phyloP scores from a whole-genome alignment of 2,797 vertebrate genomes.

The Dipus sagitta region DNA sequence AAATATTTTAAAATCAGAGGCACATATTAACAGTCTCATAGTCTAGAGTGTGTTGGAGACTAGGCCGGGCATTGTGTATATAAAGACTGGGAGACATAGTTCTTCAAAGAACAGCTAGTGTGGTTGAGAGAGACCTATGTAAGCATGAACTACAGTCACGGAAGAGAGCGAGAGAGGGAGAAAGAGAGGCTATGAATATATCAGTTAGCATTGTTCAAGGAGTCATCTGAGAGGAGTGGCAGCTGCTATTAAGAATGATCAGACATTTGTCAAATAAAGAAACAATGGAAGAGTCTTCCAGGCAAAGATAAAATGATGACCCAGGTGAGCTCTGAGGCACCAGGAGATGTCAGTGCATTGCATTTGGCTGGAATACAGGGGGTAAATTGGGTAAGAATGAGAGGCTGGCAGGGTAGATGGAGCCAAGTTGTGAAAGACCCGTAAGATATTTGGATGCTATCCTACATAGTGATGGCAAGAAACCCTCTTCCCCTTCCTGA shows the following conservation, averaged over 20 bases:
- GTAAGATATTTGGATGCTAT: background rate
- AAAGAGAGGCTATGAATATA: background rate
- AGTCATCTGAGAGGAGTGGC: background rate
- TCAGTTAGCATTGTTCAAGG: background rate
- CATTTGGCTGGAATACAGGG: background rate
- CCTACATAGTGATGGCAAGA: background rate
- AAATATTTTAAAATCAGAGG: background rate
- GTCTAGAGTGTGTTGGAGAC: background rate
- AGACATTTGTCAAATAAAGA: background rate
- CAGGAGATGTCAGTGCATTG: background rate
- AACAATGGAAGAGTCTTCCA: constrained; percentile 7
- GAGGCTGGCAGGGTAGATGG: background rate
- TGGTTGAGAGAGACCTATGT: background rate
- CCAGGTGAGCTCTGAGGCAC: background rate
- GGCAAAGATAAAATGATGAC: constrained; percentile 2
- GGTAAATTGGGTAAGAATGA: background rate
- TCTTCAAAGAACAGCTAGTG: background rate
- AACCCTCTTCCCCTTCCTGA: background rate
- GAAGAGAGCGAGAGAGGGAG: background rate
- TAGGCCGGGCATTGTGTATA: background rate
- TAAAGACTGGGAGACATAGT: background rate
- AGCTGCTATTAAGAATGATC: background rate
- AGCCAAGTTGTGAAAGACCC: background rate
- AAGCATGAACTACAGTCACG: background rate
- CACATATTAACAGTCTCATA: background rate